Evolutionary conservation across 1,140 invertebrate genomes (phyloP), one percentile per base, ranked within the genome.

Genomic region (Cecropterus lyciades): DNA sequence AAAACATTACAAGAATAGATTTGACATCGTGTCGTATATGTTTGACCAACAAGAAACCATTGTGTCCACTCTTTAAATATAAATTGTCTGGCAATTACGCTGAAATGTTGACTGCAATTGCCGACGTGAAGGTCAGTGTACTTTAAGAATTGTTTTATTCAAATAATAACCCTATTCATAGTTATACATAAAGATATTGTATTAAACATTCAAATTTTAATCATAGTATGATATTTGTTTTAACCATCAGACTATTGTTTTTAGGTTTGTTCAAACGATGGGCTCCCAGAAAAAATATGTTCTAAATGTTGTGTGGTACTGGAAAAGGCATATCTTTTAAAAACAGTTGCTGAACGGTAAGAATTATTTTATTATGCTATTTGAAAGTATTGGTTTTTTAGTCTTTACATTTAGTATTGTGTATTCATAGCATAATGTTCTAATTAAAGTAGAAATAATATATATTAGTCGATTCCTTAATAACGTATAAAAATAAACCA

Each of bases 81-180:
- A 87, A 90, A 72, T 82, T 89, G 55, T 91, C 89, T 70, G 87
- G 88, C 56, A 92, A 90, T 80, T 92, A 91, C 80, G 89, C 87
- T 40, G 87, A 90, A 89, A 89, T 92, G 87, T 75, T 91, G 60
- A 90, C 88, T 64, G 87, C 87, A 59, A 87, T 91, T 68, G 88
- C 88, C 20, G 85, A 89, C 69, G 85, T 91, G 42, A 91, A 91
- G 82, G 89, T 89, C 73, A 77, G 42, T 57, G 17, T 15, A 40
- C 46, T 66, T 42, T 14, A 33, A 16, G 62, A 51, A 46, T 43
- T 67, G 3, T 53, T 0, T 11, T 11, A 37, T 3, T 37, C 33
- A 11, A 37, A 37, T 37, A 37, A 11, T 37, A 30, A 8, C 27
- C 27, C 7, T 30, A 30, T 7, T 30, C 0, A 30, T 8, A 30